These are phyloP conservation scores for Xylocopa sonorina DNA, from an alignment of 1,140 invertebrate species.

Conservation along the genomic window DNA sequence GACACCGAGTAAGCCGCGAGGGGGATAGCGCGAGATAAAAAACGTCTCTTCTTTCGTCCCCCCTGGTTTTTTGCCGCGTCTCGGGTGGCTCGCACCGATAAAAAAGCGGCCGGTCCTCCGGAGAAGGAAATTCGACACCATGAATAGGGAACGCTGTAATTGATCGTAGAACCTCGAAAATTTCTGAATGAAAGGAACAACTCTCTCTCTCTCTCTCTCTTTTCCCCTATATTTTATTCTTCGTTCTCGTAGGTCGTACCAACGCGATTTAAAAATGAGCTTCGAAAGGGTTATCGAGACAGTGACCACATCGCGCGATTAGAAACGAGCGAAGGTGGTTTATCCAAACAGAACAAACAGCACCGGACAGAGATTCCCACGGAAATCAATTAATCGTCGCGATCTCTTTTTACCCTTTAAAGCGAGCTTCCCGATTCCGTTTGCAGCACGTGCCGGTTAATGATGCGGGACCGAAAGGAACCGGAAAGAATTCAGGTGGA, in stretches of 20 bases:
- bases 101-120: neutral
- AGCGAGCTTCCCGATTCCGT: slow-evolving; percentile 47
- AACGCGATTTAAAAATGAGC: too few relatives aligned
- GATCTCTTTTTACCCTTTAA: slow-evolving; percentile 11
- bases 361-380: slow-evolving; percentile 35
- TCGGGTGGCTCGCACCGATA: neutral
- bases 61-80: neutral
- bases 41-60: neutral
- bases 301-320: too few relatives aligned
- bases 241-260: too few relatives aligned
- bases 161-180: too few relatives aligned
- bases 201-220: too few relatives aligned
- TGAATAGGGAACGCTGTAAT: neutral
- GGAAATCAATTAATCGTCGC: slow-evolving; percentile 58
- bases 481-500: slow-evolving; percentile 60
- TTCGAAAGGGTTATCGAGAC: too few relatives aligned
- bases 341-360: slow-evolving; percentile 5
- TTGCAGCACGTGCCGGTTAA: slow-evolving; percentile 69
- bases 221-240: too few relatives aligned
- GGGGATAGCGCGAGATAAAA: neutral
- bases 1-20: neutral
- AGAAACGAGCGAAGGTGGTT: neutral
- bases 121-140: neutral
- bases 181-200: too few relatives aligned
- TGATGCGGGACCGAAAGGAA: slow-evolving; percentile 57